These are phyloP conservation scores for Spheniscus mendiculus DNA, from an alignment of 2,113 vertebrate genomes.

Conservation along the genomic window DNA sequence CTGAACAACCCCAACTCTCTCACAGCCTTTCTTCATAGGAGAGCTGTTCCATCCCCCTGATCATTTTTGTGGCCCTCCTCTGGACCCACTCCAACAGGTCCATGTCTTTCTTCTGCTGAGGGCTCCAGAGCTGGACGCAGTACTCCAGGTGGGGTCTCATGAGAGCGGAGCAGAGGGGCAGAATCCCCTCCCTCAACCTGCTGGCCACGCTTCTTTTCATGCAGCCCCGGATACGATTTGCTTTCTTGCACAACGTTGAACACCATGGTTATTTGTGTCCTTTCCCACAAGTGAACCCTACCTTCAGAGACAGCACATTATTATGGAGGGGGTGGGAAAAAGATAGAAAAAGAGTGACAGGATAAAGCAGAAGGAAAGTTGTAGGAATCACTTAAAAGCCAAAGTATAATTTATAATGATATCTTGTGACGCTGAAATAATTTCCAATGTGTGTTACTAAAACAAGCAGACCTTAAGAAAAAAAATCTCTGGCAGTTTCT, in stretches of 20 bases:
- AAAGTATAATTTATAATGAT: neutral
- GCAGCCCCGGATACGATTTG: neutral
- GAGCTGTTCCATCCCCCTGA: fast-evolving
- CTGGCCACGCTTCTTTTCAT: fast-evolving
- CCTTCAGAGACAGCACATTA: neutral
- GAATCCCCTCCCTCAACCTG: neutral
- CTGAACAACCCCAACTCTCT: neutral
- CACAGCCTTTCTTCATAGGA: neutral
- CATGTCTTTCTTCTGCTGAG: fast-evolving
- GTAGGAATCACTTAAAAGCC: neutral
- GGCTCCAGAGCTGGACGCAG: neutral
- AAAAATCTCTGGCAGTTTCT: neutral
- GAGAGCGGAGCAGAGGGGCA: fast-evolving
- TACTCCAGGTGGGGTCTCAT: fast-evolving
- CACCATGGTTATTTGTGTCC: neutral
- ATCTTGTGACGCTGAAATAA: neutral
- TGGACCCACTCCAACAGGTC: neutral
- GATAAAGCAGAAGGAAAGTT: neutral
- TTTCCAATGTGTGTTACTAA: neutral
- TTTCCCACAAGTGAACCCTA: neutral
- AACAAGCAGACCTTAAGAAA: neutral
- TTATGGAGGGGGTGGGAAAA: neutral
- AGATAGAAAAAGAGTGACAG: neutral
- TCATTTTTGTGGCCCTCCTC: neutral
- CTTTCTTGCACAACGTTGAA: neutral